phyloP scores from a whole-genome alignment of 2,888 invertebrate species.

The Trichogramma dendrolimi region DNA sequence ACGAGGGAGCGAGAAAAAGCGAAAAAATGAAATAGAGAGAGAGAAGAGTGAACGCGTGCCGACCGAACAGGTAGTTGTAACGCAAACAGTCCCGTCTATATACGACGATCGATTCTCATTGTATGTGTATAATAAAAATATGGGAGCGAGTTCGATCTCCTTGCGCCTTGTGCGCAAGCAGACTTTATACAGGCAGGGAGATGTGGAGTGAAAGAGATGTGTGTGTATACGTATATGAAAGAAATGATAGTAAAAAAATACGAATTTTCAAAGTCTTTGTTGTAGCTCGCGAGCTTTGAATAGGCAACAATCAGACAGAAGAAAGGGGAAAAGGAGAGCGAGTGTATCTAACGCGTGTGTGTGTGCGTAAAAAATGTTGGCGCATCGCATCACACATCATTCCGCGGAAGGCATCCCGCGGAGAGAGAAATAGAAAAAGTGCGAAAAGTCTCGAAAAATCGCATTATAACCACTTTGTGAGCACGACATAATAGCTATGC shows the following conservation, averaged over 20 bases:
- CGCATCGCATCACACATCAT: not conserved
- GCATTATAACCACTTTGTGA: conserved; percentile 20
- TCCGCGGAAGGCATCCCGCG: not conserved
- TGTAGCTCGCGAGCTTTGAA: too few relatives aligned
- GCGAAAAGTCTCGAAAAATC: conserved; percentile 24
- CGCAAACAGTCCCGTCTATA: conserved; percentile 28
- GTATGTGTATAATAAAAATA: conserved; percentile 18
- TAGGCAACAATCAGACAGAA: too few relatives aligned
- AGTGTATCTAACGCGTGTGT: not conserved
- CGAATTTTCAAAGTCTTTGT: too few relatives aligned
- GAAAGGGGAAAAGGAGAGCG: not conserved
- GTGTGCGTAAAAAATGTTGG: not conserved
- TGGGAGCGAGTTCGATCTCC: too few relatives aligned
- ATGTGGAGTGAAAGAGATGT: too few relatives aligned
- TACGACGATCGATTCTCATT: conserved; percentile 32
- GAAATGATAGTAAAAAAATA: too few relatives aligned
- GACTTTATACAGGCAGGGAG: too few relatives aligned
- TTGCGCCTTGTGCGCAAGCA: too few relatives aligned
- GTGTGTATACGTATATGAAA: too few relatives aligned
- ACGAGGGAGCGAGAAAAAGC: conserved; percentile 9
- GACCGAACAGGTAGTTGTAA: conserved; percentile 32
- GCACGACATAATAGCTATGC: not conserved
- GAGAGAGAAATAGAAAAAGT: conserved; percentile 7
- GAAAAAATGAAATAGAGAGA: conserved; percentile 5
- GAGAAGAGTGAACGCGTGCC: conserved; percentile 28